phyloP scores from a whole-genome alignment of 2,797 vertebrate species.

The Tokudaia muenninki region DNA sequence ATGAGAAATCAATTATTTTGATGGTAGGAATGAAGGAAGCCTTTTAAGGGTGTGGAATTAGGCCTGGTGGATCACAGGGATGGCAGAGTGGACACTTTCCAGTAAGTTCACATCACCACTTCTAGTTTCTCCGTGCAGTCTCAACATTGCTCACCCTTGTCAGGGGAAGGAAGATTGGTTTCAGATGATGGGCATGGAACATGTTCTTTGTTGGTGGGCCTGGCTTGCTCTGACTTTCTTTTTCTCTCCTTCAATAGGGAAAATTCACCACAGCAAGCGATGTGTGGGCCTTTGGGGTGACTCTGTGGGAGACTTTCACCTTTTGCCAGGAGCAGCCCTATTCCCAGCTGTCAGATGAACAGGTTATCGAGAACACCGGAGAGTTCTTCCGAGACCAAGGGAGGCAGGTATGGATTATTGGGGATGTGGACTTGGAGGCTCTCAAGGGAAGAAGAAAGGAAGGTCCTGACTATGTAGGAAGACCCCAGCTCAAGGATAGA shows the following conservation, averaged over 20 bases:
- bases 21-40: not conserved
- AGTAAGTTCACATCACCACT: not conserved
- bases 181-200: not conserved
- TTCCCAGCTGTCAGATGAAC: conserved; percentile 97
- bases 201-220: not conserved
- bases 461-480: not conserved
- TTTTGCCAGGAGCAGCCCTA: conserved; percentile 99
- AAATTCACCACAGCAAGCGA: conserved; percentile 99
- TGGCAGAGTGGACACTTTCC: not conserved
- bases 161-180: too few species aligned
- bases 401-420: conserved; percentile 91
- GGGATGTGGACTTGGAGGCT: not conserved
- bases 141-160: not conserved
- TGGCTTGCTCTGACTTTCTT: not conserved
- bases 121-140: not conserved
- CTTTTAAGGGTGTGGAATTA: not conserved
- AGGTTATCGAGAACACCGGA: conserved; percentile 99
- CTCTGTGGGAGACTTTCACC: conserved; percentile 97
- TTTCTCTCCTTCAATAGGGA: conserved; percentile 88
- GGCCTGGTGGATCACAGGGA: not conserved
- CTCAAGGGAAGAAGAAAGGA: not conserved
- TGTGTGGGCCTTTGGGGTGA: conserved; percentile 98
- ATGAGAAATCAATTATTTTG: not conserved
- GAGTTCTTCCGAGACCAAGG: conserved; percentile 99
- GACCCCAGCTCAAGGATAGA: fast-evolving